Base-by-base conservation (phyloP, 2,113 vertebrate species). In the Beaufortia kweichowensis region DNA sequence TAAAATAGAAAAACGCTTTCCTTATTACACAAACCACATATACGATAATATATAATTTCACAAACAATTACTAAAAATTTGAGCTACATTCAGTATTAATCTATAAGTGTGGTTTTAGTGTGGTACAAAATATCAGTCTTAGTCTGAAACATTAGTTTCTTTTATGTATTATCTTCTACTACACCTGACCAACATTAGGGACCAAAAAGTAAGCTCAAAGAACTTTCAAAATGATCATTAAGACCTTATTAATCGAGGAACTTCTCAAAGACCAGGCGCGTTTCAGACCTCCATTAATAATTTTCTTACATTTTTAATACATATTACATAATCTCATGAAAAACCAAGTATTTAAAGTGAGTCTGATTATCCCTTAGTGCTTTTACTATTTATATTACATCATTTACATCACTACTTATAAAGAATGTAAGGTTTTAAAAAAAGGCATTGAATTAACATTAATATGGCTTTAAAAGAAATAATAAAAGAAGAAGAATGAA, bases 181-280 rank as follows among this genome's bases (percentile, higher is more conserved):
- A 62, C 26, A 7, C 75, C 65, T 81, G 76, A 62, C 43, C 67
- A 61, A 79, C 63, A 77, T 33, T 77, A 59, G 78, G 60, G 68
- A 21, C 82, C 87, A 88, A 82, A 87, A 91, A 89, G 90, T 91
- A 82, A 91, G 85, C 86, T 79, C 78, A 55, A 57, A 78, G 83
- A 80, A 76, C 80, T 86, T 84, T 88, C 87, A 88, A 83, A 78
- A 73, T 86, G 80, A 85, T 88, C 87, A 88, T 91, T 90, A 91
- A 81, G 86, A 82, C 82, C 78, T 89, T 88, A 90, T 91, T 90
- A 91, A 91, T 91, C 84, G 31, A 84, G 82, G 84, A 80, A 84
- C 74, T 66, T 2, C 82, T 86, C 82, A 88, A 89, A 87, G 79
- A 91, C 90, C 87, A 90, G 53, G 75, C 69, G 17, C 61, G 83